Evolutionary conservation across 2,888 invertebrate species (phyloP).

Genomic region (Torymus auratus): DNA sequence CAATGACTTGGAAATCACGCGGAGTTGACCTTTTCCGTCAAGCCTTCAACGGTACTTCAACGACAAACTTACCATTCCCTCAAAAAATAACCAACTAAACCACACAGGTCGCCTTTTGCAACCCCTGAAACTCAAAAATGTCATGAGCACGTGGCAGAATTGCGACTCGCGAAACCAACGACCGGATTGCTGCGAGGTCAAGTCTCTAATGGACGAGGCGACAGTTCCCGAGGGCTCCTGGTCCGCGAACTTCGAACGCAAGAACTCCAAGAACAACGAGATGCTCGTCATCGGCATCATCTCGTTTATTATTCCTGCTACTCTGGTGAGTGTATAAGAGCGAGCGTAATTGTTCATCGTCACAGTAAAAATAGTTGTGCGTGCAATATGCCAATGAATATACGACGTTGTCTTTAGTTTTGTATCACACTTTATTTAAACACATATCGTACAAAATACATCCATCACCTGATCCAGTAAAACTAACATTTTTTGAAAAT

Average conservation of each 20-base stretch:
- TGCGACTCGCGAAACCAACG: conserved; percentile 8
- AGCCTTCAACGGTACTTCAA: conserved; percentile 11
- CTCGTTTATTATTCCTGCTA: background rate
- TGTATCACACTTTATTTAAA: too few species aligned
- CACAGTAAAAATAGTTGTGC: too few species aligned
- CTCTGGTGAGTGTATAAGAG: background rate
- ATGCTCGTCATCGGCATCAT: background rate
- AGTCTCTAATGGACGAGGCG: conserved; percentile 53
- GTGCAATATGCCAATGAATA: too few species aligned
- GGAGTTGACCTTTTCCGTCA: conserved; percentile 22
- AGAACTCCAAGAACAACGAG: conserved; percentile 21
- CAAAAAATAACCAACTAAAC: too few species aligned
- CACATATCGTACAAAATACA: too few species aligned
- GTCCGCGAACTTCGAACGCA: conserved; percentile 40
- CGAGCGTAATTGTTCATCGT: too few species aligned
- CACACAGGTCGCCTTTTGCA: background rate
- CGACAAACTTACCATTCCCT: too few species aligned
- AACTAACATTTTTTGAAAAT: too few species aligned
- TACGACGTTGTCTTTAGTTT: too few species aligned
- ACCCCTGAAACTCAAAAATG: conserved; percentile 18
- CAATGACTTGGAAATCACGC: conserved; percentile 21
- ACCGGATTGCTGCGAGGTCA: conserved; percentile 14
- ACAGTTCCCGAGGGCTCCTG: conserved; percentile 54
- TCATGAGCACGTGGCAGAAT: conserved; percentile 23
- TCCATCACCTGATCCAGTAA: too few species aligned